phyloP scores from a whole-genome alignment of 2,888 invertebrate genomes.

The Acutogordius australiensis region DNA sequence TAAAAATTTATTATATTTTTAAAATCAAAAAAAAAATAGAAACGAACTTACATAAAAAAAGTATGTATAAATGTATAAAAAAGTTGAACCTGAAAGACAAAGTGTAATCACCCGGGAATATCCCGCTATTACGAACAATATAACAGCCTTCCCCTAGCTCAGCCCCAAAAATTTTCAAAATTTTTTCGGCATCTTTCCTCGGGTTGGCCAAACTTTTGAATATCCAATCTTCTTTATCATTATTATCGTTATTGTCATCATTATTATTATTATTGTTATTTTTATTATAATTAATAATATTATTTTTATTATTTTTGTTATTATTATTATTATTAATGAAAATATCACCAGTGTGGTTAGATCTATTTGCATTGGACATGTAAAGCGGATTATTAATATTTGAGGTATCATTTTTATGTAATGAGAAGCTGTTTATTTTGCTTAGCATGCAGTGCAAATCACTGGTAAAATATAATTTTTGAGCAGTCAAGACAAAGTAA shows the following conservation, averaged over 20 bases:
- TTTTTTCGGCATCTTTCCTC: constrained; percentile 51
- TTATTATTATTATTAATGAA: no score
- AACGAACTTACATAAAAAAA: constrained; percentile 6
- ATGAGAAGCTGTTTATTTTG: not conserved
- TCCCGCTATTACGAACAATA: constrained; percentile 61
- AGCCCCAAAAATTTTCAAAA: constrained; percentile 33
- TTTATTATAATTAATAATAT: not conserved
- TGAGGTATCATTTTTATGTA: not conserved
- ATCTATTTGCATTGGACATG: not conserved
- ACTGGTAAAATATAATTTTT: not conserved
- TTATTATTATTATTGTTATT: not conserved
- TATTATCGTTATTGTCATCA: not conserved
- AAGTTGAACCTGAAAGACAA: constrained; percentile 52
- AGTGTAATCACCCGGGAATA: constrained; percentile 52
- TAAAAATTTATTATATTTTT: not conserved
- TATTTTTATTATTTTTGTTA: not conserved
- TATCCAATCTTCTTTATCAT: constrained; percentile 27
- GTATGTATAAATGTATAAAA: constrained; percentile 8
- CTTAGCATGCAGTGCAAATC: not conserved
- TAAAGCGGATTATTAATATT: not conserved
- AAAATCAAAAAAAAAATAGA: not conserved
- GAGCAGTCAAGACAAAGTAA: not conserved
- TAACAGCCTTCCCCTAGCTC: constrained; percentile 69
- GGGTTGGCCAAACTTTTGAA: constrained; percentile 52
- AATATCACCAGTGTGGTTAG: not conserved